Evolutionary conservation across 2,888 invertebrate species (phyloP).

Genomic region (Mechanitis mazaeus): DNA sequence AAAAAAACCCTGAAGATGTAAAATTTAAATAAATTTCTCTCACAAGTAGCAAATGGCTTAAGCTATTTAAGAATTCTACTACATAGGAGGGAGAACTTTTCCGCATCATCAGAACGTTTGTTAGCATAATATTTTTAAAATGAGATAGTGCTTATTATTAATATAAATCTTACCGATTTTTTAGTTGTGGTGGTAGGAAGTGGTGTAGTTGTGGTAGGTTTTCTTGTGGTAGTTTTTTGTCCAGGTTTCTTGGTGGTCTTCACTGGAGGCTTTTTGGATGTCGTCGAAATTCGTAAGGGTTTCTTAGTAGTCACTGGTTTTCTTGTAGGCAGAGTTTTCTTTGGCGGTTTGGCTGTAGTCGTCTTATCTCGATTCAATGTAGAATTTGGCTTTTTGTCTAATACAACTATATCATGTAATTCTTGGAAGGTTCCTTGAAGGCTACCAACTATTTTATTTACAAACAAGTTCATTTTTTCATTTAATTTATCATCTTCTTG

Average conservation of each 20-base stretch:
- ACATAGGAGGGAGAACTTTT: too few relatives aligned
- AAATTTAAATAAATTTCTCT: too few relatives aligned
- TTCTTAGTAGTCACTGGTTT: constrained; percentile 67
- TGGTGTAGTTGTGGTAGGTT: constrained; percentile 34
- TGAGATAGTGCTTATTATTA: not conserved
- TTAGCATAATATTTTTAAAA: too few relatives aligned
- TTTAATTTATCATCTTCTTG: constrained; percentile 84
- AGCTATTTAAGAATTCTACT: too few relatives aligned
- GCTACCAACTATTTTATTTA: constrained; percentile 89
- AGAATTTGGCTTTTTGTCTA: constrained; percentile 65
- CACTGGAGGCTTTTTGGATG: constrained; percentile 54
- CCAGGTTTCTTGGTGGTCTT: constrained; percentile 65
- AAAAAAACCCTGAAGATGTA: too few relatives aligned
- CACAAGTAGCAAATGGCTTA: too few relatives aligned
- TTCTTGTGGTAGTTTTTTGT: constrained; percentile 35
- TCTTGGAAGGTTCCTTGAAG: constrained; percentile 89
- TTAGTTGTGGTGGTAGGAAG: constrained; percentile 46
- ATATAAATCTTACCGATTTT: constrained; percentile 50
- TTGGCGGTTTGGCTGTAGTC: constrained; percentile 63
- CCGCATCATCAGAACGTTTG: too few relatives aligned
- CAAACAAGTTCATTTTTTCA: constrained; percentile 87
- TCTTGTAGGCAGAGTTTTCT: constrained; percentile 41
- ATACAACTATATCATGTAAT: constrained; percentile 83
- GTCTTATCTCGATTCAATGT: constrained; percentile 43
- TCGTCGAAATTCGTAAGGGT: constrained; percentile 56